Percentiles rank a stretch among this genome's conserved stretches.
Conservation (phyloP, 2,797 vertebrate genomes). For the Hippoglossus hippoglossus region DNA sequence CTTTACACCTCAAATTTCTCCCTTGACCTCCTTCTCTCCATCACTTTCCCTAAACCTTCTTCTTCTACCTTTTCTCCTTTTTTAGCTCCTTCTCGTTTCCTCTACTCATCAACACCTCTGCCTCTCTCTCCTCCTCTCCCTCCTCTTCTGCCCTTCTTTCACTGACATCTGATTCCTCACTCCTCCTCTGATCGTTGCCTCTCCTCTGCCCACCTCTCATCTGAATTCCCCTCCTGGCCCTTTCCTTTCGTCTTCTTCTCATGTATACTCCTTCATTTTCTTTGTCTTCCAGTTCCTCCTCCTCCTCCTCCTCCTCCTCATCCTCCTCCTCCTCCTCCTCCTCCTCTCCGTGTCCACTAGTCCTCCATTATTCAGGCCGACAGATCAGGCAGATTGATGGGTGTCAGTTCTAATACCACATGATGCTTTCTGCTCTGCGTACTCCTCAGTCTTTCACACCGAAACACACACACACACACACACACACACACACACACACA, state of each 20-base stretch:
- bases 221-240: not conserved
- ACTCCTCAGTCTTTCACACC: constrained; percentile 30
- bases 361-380: constrained; percentile 54
- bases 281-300: not conserved
- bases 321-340: not conserved
- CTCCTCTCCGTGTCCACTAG: constrained; percentile 14
- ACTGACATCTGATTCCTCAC: too few relatives aligned
- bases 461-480: constrained; percentile 1
- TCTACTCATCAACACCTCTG: too few relatives aligned
- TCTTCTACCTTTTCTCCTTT: too few relatives aligned
- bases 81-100: too few relatives aligned
- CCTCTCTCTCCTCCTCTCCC: too few relatives aligned
- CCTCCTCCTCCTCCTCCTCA: not conserved
- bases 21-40: too few relatives aligned
- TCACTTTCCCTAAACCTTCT: too few relatives aligned
- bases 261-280: too few relatives aligned
- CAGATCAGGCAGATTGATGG: constrained; percentile 65
- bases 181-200: too few relatives aligned
- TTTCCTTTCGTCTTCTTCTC: too few relatives aligned
- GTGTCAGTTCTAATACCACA: constrained; percentile 73
- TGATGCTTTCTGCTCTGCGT: constrained; percentile 46
- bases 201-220: not conserved
- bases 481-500: not conserved
- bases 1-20: too few relatives aligned
- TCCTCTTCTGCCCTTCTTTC: too few relatives aligned